Conservation (phyloP, 2,888 invertebrate species). For the Endotricha flammealis region DNA sequence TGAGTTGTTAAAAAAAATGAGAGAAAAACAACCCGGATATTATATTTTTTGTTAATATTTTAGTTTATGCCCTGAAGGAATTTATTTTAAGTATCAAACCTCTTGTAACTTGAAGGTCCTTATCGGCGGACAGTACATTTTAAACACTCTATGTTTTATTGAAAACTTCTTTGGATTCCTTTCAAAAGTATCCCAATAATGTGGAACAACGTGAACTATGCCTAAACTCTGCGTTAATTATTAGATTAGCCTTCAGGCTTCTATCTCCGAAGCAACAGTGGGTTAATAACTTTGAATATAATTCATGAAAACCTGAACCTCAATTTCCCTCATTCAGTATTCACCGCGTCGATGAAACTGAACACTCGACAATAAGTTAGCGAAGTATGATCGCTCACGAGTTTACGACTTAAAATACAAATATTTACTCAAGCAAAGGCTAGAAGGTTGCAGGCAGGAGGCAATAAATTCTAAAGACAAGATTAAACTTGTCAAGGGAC, state of each 20-base stretch:
- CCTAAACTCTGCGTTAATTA: constrained; percentile 5
- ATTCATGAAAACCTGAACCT: background rate
- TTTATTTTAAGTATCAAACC: background rate
- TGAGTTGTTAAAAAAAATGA: too few species aligned
- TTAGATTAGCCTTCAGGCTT: background rate
- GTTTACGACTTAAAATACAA: constrained; percentile 40
- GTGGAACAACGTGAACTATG: constrained; percentile 1
- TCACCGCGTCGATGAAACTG: background rate
- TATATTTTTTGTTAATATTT: too few species aligned
- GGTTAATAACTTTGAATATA: background rate
- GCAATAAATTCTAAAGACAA: constrained; percentile 74
- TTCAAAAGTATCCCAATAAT: constrained; percentile 9
- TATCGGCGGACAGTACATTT: constrained; percentile 33
- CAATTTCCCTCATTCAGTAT: background rate
- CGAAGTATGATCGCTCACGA: constrained; percentile 15
- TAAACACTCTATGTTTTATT: constrained; percentile 28
- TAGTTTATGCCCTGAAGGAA: too few species aligned
- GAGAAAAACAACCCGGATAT: too few species aligned
- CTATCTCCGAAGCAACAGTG: background rate
- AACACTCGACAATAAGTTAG: background rate
- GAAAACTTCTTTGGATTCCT: constrained; percentile 27
- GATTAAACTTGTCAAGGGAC: constrained; percentile 76
- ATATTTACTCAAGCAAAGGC: constrained; percentile 65
- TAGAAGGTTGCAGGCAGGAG: constrained; percentile 52
- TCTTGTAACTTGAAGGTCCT: constrained; percentile 9